phyloP scores from a whole-genome alignment of 2,888 invertebrate species.

The Stenurella melanura region DNA sequence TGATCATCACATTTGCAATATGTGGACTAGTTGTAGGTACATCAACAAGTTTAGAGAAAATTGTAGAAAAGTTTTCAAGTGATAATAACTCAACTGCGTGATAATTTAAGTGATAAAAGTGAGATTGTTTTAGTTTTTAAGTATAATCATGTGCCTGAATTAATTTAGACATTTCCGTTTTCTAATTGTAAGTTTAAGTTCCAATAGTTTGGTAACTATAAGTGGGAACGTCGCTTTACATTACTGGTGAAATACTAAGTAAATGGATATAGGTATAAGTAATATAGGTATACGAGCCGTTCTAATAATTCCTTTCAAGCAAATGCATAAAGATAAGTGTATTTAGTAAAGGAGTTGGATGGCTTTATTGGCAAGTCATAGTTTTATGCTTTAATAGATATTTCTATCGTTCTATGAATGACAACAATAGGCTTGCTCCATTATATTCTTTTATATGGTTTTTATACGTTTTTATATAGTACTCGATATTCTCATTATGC shows the following conservation, averaged over 20 bases:
- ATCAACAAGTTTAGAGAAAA: constrained; percentile 78
- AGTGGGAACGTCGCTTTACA: constrained; percentile 8
- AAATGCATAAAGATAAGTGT: too few species aligned
- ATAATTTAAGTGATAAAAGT: constrained; percentile 34
- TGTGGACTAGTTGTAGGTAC: constrained; percentile 81
- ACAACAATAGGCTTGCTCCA: too few species aligned
- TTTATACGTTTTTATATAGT: too few species aligned
- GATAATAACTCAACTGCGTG: constrained; percentile 49
- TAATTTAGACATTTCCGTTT: constrained; percentile 2
- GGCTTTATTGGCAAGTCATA: too few species aligned
- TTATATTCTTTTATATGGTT: too few species aligned
- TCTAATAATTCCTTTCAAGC: too few species aligned
- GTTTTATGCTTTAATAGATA: too few species aligned
- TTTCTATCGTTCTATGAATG: too few species aligned
- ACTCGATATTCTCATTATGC: too few species aligned
- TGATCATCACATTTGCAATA: constrained; percentile 78
- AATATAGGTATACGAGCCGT: too few species aligned
- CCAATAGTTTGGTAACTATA: background rate
- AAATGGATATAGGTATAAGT: too few species aligned
- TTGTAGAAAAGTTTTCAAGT: constrained; percentile 74
- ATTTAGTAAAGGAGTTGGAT: too few species aligned
- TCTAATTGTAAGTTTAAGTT: background rate
- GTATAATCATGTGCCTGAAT: constrained; percentile 16
- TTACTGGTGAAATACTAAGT: background rate
- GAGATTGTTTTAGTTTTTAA: constrained; percentile 3